Conservation (phyloP, 2,888 invertebrate genomes). For the Amblyteles armatorius region DNA sequence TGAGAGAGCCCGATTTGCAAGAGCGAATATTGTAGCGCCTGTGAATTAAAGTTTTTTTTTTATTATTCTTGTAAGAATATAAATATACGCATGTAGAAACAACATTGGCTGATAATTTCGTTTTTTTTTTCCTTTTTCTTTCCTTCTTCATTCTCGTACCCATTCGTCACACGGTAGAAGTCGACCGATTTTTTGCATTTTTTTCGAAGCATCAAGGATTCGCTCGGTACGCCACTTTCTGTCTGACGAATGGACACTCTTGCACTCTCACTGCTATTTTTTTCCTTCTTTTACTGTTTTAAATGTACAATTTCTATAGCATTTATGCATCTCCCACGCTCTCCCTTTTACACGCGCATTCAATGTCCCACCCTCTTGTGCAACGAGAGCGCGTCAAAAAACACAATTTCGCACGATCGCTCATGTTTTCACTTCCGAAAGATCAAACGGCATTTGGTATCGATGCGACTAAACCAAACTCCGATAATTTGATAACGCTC, state of each 20-base stretch:
- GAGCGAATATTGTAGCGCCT: conserved; percentile 18
- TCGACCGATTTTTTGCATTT: not conserved
- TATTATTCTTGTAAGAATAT: conserved; percentile 61
- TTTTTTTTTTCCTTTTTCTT: conserved; percentile 11
- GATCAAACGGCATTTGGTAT: conserved; percentile 13
- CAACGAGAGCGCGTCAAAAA: not conserved
- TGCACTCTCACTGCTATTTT: conserved; percentile 12
- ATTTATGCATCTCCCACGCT: not conserved
- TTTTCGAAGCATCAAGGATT: conserved; percentile 28
- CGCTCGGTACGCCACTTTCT: not conserved
- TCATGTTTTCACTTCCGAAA: conserved; percentile 12
- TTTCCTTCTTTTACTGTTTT: not conserved
- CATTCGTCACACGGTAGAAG: conserved; percentile 4
- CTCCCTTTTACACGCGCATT: not conserved
- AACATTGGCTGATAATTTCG: conserved; percentile 14
- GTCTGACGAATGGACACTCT: conserved; percentile 22
- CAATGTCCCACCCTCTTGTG: not conserved
- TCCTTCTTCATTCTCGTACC: not conserved
- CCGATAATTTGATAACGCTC: conserved; percentile 17
- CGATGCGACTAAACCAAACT: conserved; percentile 23
- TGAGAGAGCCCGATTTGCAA: conserved; percentile 5
- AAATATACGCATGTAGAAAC: conserved; percentile 66
- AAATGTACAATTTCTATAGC: conserved; percentile 17
- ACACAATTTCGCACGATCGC: not conserved
- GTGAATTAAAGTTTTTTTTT: conserved; percentile 50